Evolutionary conservation across 2,113 vertebrate species (phyloP).

Genomic region (Catagonus wagneri): DNA sequence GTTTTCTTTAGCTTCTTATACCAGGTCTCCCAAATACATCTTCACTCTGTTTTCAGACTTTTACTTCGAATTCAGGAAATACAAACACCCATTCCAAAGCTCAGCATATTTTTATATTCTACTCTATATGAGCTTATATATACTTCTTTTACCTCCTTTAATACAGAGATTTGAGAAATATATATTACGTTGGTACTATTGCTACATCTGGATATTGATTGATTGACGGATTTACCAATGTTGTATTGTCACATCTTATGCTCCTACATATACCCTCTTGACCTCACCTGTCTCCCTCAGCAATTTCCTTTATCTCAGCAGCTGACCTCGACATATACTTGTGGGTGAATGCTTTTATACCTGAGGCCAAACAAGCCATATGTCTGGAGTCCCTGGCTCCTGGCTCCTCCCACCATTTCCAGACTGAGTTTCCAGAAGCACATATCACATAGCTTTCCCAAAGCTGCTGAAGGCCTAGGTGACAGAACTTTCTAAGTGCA

Average conservation of each 20-base stretch:
- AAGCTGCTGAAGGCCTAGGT: not conserved
- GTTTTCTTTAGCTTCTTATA: not conserved
- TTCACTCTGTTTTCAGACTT: slow-evolving; percentile 25
- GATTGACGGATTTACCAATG: not conserved
- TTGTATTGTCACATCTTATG: not conserved
- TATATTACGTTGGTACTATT: not conserved
- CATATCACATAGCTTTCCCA: not conserved
- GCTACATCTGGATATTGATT: not conserved
- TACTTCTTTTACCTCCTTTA: not conserved
- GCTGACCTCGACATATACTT: not conserved
- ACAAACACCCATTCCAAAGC: not conserved
- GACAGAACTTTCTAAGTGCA: not conserved
- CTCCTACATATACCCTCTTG: not conserved
- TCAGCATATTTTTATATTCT: not conserved
- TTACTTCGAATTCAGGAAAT: not conserved
- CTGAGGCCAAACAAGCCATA: not conserved
- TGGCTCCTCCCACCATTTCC: not conserved
- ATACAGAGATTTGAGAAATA: not conserved
- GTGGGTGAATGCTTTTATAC: not conserved
- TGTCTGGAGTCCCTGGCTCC: not conserved
- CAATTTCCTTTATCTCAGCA: not conserved
- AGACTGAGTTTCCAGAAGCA: slow-evolving; percentile 12
- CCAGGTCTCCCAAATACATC: not conserved
- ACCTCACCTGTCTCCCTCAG: not conserved
- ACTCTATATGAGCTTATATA: not conserved